phyloP scores from a whole-genome alignment of 1,140 invertebrate species.

The Euura lappo region DNA sequence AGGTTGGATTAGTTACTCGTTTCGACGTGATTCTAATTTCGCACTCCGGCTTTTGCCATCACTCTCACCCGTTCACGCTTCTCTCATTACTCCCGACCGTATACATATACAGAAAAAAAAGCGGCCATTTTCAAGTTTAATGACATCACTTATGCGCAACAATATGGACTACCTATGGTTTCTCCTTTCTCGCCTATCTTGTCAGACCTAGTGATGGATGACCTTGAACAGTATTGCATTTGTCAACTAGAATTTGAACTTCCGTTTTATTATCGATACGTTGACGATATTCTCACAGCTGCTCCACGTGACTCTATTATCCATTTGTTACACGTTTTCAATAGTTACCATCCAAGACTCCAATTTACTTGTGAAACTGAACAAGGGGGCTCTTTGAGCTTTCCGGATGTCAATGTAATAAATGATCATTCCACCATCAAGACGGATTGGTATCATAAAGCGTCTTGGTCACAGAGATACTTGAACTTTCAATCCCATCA shows the following conservation, averaged over 20 bases:
- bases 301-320: no score
- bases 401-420: not conserved
- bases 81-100: no score
- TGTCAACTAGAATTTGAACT: slow-evolving; percentile 9
- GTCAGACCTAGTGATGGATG: slow-evolving; percentile 18
- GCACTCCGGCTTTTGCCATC: no score
- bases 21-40: no score
- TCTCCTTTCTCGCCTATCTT: slow-evolving; percentile 17
- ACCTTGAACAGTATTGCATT: slow-evolving; percentile 27
- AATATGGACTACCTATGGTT: slow-evolving; percentile 24
- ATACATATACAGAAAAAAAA: no score
- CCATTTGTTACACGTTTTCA: no score
- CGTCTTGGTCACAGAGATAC: not conserved
- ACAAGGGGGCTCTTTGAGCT: not conserved
- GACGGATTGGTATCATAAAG: not conserved
- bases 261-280: not conserved
- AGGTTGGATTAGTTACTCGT: no score
- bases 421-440: not conserved
- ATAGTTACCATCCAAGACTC: not conserved
- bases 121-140: no score
- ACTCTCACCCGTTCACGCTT: no score
- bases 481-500: not conserved
- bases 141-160: slow-evolving; percentile 23
- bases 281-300: no score
- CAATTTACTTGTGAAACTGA: not conserved